Percentiles rank a stretch among this genome's conserved stretches.
These are phyloP conservation scores for Nixonia krombeini DNA, from an alignment of 1,140 invertebrate species.

Conservation along the genomic window DNA sequence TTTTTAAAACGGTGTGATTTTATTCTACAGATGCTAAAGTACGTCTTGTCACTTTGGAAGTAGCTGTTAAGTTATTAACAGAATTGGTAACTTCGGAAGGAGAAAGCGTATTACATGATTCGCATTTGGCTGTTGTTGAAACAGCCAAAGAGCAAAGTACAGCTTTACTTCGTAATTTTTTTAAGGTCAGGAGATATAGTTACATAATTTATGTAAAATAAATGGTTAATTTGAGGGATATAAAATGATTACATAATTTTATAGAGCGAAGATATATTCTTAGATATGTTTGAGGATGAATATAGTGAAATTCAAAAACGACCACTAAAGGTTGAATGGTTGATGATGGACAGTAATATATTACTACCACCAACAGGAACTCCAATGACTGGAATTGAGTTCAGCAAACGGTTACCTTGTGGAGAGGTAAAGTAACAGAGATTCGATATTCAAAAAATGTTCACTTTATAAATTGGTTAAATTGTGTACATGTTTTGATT, in stretches of 20 bases:
- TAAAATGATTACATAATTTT: constrained; percentile 22
- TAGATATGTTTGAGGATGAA: constrained; percentile 99
- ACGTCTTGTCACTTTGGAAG: constrained; percentile 91
- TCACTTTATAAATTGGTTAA: too few relatives aligned
- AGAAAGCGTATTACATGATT: constrained; percentile 69
- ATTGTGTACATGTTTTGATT: too few relatives aligned
- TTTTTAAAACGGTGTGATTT: constrained; percentile 3
- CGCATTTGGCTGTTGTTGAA: constrained; percentile 77
- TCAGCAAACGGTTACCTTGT: constrained; percentile 94
- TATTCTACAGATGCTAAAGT: constrained; percentile 83
- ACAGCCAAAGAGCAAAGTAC: constrained; percentile 89
- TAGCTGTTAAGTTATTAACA: constrained; percentile 85
- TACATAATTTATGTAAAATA: too few relatives aligned
- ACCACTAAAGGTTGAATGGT: constrained; percentile 91
- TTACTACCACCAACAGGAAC: constrained; percentile 96
- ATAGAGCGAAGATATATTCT: constrained; percentile 98
- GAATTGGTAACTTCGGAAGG: constrained; percentile 72
- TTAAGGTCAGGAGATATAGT: too few relatives aligned
- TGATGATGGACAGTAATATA: constrained; percentile 97
- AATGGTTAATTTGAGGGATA: too few relatives aligned
- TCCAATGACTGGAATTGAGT: constrained; percentile 95
- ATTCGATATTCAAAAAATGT: constrained; percentile 1
- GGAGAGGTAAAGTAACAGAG: constrained; percentile 86
- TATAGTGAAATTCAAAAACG: constrained; percentile 91
- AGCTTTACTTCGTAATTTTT: constrained; percentile 90